Conservation (phyloP, 2,797 vertebrate genomes). For the Sardinella longiceps region DNA sequence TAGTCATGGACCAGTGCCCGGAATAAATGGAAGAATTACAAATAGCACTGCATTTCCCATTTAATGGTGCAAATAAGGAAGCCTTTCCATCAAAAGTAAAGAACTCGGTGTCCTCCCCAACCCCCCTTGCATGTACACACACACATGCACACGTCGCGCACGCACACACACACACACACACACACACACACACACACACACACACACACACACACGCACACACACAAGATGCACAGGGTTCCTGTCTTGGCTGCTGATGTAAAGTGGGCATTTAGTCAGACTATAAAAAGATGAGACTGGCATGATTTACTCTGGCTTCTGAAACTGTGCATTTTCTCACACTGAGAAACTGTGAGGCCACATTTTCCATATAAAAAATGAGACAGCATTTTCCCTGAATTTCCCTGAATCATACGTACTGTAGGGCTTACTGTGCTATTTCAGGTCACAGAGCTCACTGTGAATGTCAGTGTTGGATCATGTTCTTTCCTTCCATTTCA, state of each 20-base stretch:
- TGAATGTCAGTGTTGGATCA: neutral
- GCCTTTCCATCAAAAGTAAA: neutral
- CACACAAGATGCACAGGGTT: neutral
- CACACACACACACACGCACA: neutral
- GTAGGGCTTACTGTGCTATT: neutral
- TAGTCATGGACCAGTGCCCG: slow-evolving; percentile 48
- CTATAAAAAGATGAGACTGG: neutral
- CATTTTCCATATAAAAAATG: slow-evolving; percentile 8
- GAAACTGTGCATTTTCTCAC: neutral
- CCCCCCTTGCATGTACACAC: neutral
- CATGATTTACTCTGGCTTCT: neutral
- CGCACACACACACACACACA: neutral
- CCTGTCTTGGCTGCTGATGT: neutral
- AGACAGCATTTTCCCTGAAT: neutral
- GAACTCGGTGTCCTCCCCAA: neutral
- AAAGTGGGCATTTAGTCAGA: neutral
- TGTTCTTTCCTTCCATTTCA: neutral
- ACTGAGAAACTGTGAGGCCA: neutral
- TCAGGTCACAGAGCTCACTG: neutral
- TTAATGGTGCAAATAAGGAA: slow-evolving; percentile 41
- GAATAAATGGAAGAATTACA: slow-evolving; percentile 35
- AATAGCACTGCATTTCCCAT: slow-evolving; percentile 39
- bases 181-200: neutral
- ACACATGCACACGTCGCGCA: neutral
- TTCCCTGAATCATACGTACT: neutral